Evolutionary conservation across 2,797 vertebrate genomes (phyloP), one percentile per base, ranked within the genome.

Genomic region (Catostomus latipinnis): DNA sequence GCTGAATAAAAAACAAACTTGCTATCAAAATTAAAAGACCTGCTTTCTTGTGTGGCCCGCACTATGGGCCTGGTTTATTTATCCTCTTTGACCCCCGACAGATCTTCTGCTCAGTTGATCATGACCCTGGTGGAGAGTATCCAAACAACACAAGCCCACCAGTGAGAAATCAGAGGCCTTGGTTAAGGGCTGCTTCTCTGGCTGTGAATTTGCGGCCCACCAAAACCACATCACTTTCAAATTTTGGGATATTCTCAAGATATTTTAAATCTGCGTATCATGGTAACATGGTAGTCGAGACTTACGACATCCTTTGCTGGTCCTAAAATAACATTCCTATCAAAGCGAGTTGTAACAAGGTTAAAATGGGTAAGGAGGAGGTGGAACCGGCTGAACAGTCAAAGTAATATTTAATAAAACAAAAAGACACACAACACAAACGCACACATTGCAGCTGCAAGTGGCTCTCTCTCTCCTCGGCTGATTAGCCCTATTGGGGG

Each of bases 1-100:
- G 88, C 85, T 85, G 87, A 76, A 85, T 82, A 84, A 89, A 84
- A 92, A 91, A 92, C 88, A 93, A 92, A 92, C 88, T 79, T 11
- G 14, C 43, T 62, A 61, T 83, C 81, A 69, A 83, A 80, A 82
- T 87, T 88, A 88, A 89, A 86, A 82, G 66, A 69, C 67, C 66
- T 86, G 76, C 80, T 48, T 43, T 81, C 81, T 79, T 79, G 86
- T 88, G 84, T 52, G 79, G 81, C 79, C 34, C 34, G 71, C 69
- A 82, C 71, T 63, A 81, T 86, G 14, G 34, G 71, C 34, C 13
- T 50, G 50, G 78, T 81, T 78, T 84, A 83, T 85, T 87, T 91
- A 83, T 89, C 83, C 83, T 85, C 86, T 85, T 74, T 75, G 52
- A 74, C 71, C 62, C 62, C 70, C 63, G 52, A 81, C 78, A 73